A percentile compares a stretch with the other conserved stretches of the same genome.
Conservation (phyloP, 1,140 invertebrate species). For the Ericerus pela region DNA sequence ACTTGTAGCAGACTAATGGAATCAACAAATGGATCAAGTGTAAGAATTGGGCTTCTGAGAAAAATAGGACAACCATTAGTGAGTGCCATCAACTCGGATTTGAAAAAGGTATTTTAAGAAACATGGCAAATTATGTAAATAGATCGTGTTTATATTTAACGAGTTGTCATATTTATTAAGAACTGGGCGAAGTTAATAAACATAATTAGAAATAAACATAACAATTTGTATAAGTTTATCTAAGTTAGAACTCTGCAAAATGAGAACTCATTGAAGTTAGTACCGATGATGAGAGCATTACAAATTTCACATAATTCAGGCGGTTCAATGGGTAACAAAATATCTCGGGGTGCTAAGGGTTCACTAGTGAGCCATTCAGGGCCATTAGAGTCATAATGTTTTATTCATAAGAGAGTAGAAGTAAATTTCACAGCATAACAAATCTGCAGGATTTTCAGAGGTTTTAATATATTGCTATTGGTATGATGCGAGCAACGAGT, state of each 20-base stretch:
- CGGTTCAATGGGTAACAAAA: background rate
- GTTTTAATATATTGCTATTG: conserved; percentile 9
- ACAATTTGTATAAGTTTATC: background rate
- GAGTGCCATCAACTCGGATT: background rate
- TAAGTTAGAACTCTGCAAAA: background rate
- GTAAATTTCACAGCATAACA: conserved; percentile 2
- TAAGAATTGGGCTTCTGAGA: background rate
- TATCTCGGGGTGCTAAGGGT: background rate
- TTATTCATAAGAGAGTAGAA: background rate
- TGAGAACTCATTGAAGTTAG: no score
- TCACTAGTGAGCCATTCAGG: background rate
- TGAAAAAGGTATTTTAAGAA: background rate
- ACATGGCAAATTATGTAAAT: background rate
- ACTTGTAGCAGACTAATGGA: conserved; percentile 15
- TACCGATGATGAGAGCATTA: no score
- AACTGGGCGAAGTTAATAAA: no score
- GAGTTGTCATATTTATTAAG: no score
- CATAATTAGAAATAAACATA: no score
- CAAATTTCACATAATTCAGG: background rate
- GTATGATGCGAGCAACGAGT: background rate
- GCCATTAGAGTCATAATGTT: background rate
- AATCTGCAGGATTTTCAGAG: conserved; percentile 6
- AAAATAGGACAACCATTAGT: background rate
- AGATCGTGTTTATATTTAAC: no score
- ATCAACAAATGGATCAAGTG: conserved; percentile 19